These are phyloP conservation scores for Elachura formosa DNA, from an alignment of 2,113 vertebrate species.

Conservation along the genomic window DNA sequence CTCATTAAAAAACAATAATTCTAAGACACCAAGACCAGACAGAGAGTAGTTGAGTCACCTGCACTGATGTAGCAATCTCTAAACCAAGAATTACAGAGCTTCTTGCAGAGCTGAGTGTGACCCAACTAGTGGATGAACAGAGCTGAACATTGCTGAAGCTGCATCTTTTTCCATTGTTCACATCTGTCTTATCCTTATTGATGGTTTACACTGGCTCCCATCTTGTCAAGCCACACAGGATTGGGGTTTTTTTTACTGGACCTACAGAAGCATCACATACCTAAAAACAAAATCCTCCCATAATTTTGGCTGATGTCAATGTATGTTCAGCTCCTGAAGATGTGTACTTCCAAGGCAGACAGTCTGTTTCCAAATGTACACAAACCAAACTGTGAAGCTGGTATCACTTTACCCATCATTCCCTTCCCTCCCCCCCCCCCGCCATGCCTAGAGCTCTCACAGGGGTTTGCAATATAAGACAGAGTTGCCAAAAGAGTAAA, in stretches of 20 bases:
- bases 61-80: background rate
- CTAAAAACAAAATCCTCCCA: background rate
- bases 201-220: background rate
- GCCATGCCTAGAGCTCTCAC: background rate
- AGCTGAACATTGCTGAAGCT: background rate
- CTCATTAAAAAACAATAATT: background rate
- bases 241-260: background rate
- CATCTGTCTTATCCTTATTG: rapidly evolving
- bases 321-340: background rate
- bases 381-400: background rate
- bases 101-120: background rate
- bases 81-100: background rate
- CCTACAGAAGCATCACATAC: background rate
- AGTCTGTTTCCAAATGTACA: background rate
- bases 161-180: background rate
- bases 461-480: background rate
- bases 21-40: background rate
- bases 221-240: background rate
- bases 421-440: too few relatives aligned
- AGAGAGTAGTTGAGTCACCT: background rate
- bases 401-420: background rate
- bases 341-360: background rate
- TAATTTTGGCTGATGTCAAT: background rate
- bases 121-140: rapidly evolving
- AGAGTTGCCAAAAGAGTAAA: background rate